Base-by-base conservation (phyloP, 2,113 vertebrate species). In the Oreocharis arfaki region DNA sequence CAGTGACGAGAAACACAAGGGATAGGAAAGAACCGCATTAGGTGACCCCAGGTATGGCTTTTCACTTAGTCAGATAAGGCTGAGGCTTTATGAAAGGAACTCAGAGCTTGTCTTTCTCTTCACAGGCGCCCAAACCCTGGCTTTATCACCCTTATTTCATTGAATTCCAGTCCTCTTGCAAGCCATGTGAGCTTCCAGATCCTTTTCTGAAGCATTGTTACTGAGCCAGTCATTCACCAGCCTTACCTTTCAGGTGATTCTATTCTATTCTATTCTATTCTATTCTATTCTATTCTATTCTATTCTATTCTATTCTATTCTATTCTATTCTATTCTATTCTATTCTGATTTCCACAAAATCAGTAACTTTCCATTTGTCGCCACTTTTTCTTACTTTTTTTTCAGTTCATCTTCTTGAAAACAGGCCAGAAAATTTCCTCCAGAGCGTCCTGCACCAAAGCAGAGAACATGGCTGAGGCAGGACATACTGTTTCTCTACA, bases 21-120 rank as follows among this genome's bases (percentile, higher is more conserved):
- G 28, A n/a, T 3, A 7, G 49, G 39, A 17, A 64, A 71, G 64
- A 1, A 1, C 20, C 2, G 3, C n/a, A 16, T 17, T 1, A 11
- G 30, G 20, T 32, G 35, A 50, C 10, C 46, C 37, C 79, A 42
- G 35, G 17, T 13, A 17, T 32, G 52, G 2, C 23, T 30, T 65
- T 63, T 42, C 4, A 42, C 7, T 9, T 24, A 44, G 6, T 46
- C 49, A 28, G 44, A 6, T 19, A 33, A 35, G 22, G 19, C 20
- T 37, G 8, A 9, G 55, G 19, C 3, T 8, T 55, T 35, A 5
- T 22, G 18, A 26, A n/a, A 71, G 13, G 32, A 70, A 15, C 21
- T 16, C 23, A 21, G 21, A 42, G n/a, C 3, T 24, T 15, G 3
- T 11, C 28, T 16, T 63, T 15, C 23, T 39, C 33, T 8, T 50